Conservation (phyloP, 2,113 vertebrate genomes). For the Kryptolebias marmoratus region DNA sequence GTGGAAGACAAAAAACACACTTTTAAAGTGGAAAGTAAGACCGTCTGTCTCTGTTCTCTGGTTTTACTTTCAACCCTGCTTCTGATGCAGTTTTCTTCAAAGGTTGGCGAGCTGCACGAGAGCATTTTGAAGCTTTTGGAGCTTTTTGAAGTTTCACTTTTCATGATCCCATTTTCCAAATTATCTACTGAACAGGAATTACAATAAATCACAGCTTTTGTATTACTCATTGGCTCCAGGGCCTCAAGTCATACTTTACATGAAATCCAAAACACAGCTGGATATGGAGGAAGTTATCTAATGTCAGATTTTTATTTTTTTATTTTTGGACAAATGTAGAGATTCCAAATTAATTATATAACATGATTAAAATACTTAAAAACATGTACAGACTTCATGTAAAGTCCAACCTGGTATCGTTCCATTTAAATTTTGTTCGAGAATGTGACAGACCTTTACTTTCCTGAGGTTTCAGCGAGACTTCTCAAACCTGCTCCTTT, state of each 20-base stretch:
- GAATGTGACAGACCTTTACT: conserved; percentile 56
- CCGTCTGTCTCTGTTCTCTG: conserved; percentile 19
- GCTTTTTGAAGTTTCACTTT: conserved; percentile 6
- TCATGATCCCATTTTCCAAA: conserved; percentile 6
- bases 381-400: conserved; percentile 40
- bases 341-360: conserved; percentile 9
- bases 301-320: neutral
- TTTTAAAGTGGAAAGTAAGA: conserved; percentile 27
- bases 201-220: neutral
- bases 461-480: conserved; percentile 46
- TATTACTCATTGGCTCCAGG: conserved; percentile 8
- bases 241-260: conserved; percentile 54
- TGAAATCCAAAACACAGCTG: conserved; percentile 17
- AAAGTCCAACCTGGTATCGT: conserved; percentile 46
- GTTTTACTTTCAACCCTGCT: conserved; percentile 11
- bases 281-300: no score
- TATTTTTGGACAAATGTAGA: conserved; percentile 1
- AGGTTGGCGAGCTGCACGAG: conserved; percentile 17
- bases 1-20: conserved; percentile 42
- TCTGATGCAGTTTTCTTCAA: conserved; percentile 2
- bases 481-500: conserved; percentile 57
- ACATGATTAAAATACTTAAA: neutral
- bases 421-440: conserved; percentile 22
- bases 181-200: neutral
- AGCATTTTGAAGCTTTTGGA: neutral